Base-by-base conservation (phyloP, 2,888 invertebrate genomes). In the Mesorhabditis sp. region DNA sequence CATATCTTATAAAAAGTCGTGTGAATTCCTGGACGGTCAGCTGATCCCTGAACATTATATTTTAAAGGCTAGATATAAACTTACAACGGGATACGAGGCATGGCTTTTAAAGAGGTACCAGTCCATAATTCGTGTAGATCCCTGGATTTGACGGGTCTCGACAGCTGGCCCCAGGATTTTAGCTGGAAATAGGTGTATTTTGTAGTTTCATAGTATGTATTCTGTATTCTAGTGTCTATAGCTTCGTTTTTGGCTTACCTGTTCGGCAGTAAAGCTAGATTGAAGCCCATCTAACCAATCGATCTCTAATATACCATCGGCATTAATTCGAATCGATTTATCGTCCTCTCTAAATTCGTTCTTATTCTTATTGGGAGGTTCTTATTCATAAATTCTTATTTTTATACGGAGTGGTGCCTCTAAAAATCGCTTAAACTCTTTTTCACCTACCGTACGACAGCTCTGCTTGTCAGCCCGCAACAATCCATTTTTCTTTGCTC, bases 1-100 rank as follows among this genome's bases (percentile, higher is more conserved):
- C 84, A 62, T 70, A 83, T n/a, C 74, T 72, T 4, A 76, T 72
- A n/a, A 83, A 74, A 4, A 72, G 66, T 28, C 72, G 67, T 0
- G 79, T 75, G 67, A 83, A 81, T 3, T 76, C 70, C 7, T 72
- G 41, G 43, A 80, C 78, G 43, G 78, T 76, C 43, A 80, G 74
- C 44, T 70, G 63, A 28, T 66, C 63, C 61, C 76, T 76, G 69
- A 65, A 74, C 72, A 43, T 28, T 65, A 6, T 4, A 45, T 15
- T 15, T 80, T 50, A 4, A 71, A 63, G 50, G 64, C 45, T n/a
- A 75, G 65, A 13, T 45, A 72, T 28, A 45, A 5, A 43, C 62
- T 62, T 45, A 10, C 58, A 50, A n/a, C 2, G 7, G 10, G 7
- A 50, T 50, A 10, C 58, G 7, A 10, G 58, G 58, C 58, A 50